Evolutionary conservation across 2,113 vertebrate genomes (phyloP).

Genomic region (Rhagologus leucostigma): DNA sequence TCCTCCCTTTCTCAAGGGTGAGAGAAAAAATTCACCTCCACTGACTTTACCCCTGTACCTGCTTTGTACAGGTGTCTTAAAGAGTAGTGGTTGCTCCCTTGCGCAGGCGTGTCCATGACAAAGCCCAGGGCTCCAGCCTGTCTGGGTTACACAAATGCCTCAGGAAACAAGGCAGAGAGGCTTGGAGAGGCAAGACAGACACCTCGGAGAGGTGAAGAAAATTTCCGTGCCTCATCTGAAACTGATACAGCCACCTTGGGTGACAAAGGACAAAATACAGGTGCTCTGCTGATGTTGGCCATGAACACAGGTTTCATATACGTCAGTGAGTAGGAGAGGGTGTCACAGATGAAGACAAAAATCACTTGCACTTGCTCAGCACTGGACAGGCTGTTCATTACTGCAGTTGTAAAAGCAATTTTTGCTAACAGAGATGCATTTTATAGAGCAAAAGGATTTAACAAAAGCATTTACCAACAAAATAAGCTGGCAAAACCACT

Average conservation of each 20-base stretch:
- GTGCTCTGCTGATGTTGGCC: not conserved
- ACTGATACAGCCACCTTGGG: not conserved
- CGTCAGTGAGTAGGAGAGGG: not conserved
- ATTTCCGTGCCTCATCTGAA: conserved; percentile 12
- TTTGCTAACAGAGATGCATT: not conserved
- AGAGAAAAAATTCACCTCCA: not conserved
- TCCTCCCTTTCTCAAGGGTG: not conserved
- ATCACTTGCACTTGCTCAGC: not conserved
- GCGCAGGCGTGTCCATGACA: not conserved
- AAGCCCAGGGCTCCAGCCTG: not conserved
- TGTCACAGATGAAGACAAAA: not conserved
- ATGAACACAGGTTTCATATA: not conserved
- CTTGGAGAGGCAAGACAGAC: not conserved
- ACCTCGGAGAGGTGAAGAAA: not conserved
- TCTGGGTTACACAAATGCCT: not conserved
- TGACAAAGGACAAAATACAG: not conserved
- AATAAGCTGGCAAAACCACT: not conserved
- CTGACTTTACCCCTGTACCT: not conserved
- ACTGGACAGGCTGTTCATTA: not conserved
- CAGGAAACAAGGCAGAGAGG: not conserved
- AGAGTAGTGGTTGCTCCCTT: not conserved
- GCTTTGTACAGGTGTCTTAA: not conserved
- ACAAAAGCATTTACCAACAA: not conserved
- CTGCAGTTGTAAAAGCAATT: not conserved
- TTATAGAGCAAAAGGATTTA: not conserved